Conservation (phyloP, 2,113 vertebrate species). For the Girardinichthys multiradiatus region DNA sequence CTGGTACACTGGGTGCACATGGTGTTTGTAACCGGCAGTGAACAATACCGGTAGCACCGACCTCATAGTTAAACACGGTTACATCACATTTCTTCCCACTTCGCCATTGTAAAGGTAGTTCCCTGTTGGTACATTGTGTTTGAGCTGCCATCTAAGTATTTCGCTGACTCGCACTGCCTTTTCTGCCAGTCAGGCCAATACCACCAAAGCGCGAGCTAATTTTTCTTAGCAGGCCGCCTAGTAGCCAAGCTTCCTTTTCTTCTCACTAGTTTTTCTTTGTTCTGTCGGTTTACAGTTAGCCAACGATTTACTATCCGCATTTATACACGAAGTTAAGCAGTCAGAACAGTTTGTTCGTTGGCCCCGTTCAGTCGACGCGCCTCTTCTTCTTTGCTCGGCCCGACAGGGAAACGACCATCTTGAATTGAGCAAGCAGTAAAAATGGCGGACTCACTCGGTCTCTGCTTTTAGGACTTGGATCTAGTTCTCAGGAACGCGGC, state of each 20-base stretch:
- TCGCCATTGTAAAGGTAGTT: neutral
- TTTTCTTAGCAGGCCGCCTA: neutral
- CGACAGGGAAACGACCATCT: conserved; percentile 58
- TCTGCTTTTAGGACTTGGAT: neutral
- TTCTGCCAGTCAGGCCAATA: neutral
- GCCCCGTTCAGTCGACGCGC: neutral
- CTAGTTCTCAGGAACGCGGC: no score
- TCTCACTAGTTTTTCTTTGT: neutral
- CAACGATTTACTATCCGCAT: no score
- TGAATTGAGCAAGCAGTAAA: conserved; percentile 59
- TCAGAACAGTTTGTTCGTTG: no score
- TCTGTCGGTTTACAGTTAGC: neutral
- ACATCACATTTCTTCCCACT: no score
- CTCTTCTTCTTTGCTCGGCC: neutral
- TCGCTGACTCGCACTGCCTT: neutral
- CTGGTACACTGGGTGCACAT: neutral
- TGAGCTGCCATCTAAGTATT: neutral
- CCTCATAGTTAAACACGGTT: neutral
- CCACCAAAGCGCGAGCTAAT: neutral
- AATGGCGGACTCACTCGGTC: conserved; percentile 69
- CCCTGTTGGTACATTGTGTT: neutral
- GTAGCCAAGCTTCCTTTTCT: neutral
- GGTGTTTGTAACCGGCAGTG: neutral
- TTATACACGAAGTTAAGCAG: no score
- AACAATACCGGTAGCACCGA: neutral